Evolutionary conservation across 2,888 invertebrate genomes (phyloP), one percentile per base, ranked within the genome.

Genomic region (Meganola albula): DNA sequence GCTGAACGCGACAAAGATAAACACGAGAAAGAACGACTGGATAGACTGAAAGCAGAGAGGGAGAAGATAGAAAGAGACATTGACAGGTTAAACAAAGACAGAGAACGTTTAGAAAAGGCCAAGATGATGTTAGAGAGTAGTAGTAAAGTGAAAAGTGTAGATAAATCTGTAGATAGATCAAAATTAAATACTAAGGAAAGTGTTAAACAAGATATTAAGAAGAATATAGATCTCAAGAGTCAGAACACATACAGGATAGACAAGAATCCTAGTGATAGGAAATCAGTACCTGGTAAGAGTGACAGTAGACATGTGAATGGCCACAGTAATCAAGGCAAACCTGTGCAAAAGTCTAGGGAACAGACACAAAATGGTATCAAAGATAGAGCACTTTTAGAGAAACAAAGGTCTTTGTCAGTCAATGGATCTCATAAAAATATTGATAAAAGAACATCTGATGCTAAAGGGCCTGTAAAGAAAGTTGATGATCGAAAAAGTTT

Each of bases 221-320:
- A 75, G 45, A 78, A 57, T 44, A 83, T 85, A 69, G 85, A 85
- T 53, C 65, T 83, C 48, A 79, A 85, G 54, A 77, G 68, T 50
- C 80, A 84, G 49, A 84, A 80, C 35, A 79, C 80, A n/a, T 79
- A 78, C 45, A 75, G 87, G 63, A 85, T 88, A 84, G 85, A 84
- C 44, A 82, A 76, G 44, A 83, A 80, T 36, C 69, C 64, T 1
- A 73, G 74, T 51, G 82, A 84, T 20, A 76, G 58, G 34, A 75
- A 65, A 44, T 34, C 50, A 9, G 41, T 57, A 29, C 55, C 67
- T 8, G 65, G 54, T 45, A 80, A 69, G 40, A 50, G 45, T 32
- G 63, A 75, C 35, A 58, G 59, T 24, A 78, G 62, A 55, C 53
- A 57, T 24, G 43, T 58, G 8, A 82, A 79, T 29, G 78, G 76